Conservation (phyloP, 2,888 invertebrate species). For the Thyatira batis region DNA sequence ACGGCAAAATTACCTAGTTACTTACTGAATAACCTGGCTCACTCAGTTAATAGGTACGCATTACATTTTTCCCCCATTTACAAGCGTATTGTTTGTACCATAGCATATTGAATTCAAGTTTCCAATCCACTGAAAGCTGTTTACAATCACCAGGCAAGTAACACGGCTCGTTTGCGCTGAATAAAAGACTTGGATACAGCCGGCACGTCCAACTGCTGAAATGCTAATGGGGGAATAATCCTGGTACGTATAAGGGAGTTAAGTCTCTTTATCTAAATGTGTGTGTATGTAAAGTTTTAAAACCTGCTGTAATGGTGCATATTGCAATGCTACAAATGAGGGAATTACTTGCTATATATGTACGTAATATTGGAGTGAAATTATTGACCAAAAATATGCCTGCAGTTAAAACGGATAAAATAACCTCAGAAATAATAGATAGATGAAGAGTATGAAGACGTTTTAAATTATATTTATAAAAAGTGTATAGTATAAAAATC, state of each 20-base stretch:
- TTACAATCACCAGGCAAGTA: conserved; percentile 30
- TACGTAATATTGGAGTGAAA: no score
- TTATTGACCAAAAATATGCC: no score
- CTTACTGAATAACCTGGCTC: background rate
- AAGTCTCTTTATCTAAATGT: background rate
- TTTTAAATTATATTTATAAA: no score
- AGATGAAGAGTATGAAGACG: no score
- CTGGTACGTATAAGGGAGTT: background rate
- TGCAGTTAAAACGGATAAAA: no score
- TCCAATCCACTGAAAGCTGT: conserved; percentile 44
- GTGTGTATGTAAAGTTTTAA: no score
- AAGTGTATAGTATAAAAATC: no score
- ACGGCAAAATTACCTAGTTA: background rate
- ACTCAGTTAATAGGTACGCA: conserved; percentile 3
- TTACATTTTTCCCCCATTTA: conserved; percentile 7
- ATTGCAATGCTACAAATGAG: background rate
- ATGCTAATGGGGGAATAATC: conserved; percentile 26
- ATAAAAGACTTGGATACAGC: conserved; percentile 21
- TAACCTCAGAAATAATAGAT: no score
- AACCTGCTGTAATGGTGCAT: background rate
- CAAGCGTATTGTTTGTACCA: conserved; percentile 4
- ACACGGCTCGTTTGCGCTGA: conserved; percentile 30
- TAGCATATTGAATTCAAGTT: conserved; percentile 35
- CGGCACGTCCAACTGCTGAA: conserved; percentile 13
- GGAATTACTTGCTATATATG: background rate